These are phyloP conservation scores for Chionis minor DNA, from an alignment of 2,113 vertebrate genomes.

Conservation along the genomic window DNA sequence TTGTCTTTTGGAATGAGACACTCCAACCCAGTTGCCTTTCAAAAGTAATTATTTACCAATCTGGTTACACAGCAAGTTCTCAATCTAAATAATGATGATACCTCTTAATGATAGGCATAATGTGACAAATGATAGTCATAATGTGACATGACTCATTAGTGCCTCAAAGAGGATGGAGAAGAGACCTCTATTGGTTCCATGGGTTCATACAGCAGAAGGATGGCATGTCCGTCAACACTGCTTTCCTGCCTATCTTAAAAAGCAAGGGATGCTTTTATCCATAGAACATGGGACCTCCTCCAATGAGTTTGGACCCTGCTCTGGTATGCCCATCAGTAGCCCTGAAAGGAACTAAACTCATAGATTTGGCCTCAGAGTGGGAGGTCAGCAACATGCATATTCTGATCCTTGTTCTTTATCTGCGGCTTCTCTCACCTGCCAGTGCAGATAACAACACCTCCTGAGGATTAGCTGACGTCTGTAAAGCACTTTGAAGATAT, in stretches of 20 bases:
- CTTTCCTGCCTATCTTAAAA: background rate
- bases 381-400: constrained; percentile 35
- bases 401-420: constrained; percentile 8
- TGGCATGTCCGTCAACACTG: background rate
- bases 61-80: background rate
- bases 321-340: background rate
- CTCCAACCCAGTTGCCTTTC: background rate
- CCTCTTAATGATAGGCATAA: background rate
- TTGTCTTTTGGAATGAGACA: background rate
- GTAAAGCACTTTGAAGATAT: background rate
- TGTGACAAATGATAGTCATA: background rate
- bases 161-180: background rate
- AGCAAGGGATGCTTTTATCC: background rate
- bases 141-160: background rate
- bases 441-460: constrained; percentile 37
- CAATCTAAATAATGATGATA: background rate
- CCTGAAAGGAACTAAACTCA: background rate
- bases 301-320: background rate
- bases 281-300: background rate
- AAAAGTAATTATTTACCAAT: background rate
- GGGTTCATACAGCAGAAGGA: background rate
- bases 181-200: background rate
- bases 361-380: background rate
- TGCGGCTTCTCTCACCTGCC: constrained; percentile 41
- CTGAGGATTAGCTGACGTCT: constrained; percentile 29